These are phyloP conservation scores for Guaruba guarouba DNA, from an alignment of 2,113 vertebrate species.

Conservation along the genomic window DNA sequence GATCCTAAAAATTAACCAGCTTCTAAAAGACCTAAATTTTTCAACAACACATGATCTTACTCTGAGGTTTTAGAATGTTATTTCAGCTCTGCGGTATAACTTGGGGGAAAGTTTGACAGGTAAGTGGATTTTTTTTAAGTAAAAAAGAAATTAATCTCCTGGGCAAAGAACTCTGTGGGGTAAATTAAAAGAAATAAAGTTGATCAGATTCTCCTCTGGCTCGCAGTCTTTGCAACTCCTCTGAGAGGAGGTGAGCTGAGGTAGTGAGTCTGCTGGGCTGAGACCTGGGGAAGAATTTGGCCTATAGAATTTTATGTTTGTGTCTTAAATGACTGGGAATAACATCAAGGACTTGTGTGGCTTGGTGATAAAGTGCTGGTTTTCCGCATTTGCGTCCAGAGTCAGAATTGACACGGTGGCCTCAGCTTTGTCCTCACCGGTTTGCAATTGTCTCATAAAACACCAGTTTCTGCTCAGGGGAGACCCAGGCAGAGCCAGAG, in stretches of 20 bases:
- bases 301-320: not conserved
- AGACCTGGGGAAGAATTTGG: not conserved
- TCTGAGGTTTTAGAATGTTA: slow-evolving; percentile 28
- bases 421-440: not conserved
- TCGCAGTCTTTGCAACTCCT: not conserved
- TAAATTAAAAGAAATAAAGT: not conserved
- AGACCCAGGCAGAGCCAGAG: not conserved
- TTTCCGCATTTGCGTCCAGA: not conserved
- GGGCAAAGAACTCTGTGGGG: not conserved
- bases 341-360: not conserved
- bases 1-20: slow-evolving; percentile 75
- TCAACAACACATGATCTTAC: not conserved
- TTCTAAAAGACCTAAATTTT: slow-evolving; percentile 59
- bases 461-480: not conserved
- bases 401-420: not conserved
- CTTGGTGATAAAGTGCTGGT: not conserved
- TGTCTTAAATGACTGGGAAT: not conserved
- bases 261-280: not conserved
- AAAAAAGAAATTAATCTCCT: not conserved
- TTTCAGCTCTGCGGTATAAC: slow-evolving; percentile 19
- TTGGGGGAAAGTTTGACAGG: not conserved
- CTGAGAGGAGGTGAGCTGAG: not conserved
- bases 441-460: slow-evolving; percentile 12
- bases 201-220: not conserved
- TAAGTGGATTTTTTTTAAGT: slow-evolving; percentile 25